phyloP scores from a whole-genome alignment of 92 coral and sea anemone genomes.

The Porites evermanni region DNA sequence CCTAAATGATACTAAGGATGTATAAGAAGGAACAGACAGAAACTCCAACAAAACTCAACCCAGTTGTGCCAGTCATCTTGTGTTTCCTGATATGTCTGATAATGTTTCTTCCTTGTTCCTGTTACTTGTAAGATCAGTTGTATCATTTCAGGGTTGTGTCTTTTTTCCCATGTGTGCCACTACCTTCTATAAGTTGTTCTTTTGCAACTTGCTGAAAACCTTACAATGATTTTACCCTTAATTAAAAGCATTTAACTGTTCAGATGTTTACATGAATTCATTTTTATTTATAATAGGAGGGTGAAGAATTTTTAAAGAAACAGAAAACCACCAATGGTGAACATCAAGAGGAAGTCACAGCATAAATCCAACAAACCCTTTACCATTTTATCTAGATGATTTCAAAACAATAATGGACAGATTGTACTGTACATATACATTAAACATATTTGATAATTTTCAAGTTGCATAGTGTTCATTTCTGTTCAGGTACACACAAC shows the following conservation, averaged over 20 bases:
- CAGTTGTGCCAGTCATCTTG: not conserved
- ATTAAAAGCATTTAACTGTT: not conserved
- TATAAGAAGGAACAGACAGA: no score
- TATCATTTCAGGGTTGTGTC: not conserved
- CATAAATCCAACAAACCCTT: not conserved
- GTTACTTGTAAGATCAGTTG: not conserved
- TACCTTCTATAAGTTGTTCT: not conserved
- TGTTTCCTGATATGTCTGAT: not conserved
- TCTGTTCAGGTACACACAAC: not conserved
- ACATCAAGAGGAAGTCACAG: constrained; percentile 55
- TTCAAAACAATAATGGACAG: constrained; percentile 8
- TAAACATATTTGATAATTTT: not conserved
- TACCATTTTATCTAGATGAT: not conserved
- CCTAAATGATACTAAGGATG: no score
- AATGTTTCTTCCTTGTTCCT: not conserved
- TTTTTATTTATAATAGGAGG: constrained; percentile 42
- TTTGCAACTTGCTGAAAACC: no score
- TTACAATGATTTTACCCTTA: not conserved
- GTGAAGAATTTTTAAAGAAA: constrained; percentile 62
- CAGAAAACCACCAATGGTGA: constrained; percentile 60
- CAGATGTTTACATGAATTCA: not conserved
- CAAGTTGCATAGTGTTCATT: not conserved
- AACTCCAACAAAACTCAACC: not conserved
- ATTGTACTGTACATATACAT: constrained; percentile 50
- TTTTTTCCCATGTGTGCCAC: not conserved